Evolutionary conservation across 2,113 vertebrate species (phyloP).

Genomic region (Prionailurus bengalensis): DNA sequence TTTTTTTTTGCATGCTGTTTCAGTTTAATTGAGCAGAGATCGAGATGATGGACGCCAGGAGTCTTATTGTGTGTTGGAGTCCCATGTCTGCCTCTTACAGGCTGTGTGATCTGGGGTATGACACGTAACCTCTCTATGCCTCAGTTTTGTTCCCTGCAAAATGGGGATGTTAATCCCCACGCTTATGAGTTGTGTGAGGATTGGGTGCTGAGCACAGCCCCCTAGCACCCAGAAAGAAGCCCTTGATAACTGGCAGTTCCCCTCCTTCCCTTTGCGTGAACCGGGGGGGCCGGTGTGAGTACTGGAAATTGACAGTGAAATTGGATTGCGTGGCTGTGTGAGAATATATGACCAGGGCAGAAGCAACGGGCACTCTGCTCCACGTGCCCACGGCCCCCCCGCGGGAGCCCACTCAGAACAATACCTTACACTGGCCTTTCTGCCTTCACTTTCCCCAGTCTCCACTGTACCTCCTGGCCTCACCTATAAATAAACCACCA

Average conservation of each 20-base stretch:
- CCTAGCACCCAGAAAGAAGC: background rate
- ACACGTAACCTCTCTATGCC: background rate
- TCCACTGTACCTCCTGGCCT: background rate
- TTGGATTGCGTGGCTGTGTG: background rate
- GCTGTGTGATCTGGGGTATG: background rate
- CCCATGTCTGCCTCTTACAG: background rate
- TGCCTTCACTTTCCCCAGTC: background rate
- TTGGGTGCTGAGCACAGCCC: background rate
- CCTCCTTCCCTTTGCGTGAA: background rate
- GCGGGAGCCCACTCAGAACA: background rate
- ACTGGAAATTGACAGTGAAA: background rate
- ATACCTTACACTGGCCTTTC: too few relatives aligned
- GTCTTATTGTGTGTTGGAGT: background rate
- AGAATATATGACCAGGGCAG: background rate
- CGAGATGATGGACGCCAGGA: background rate
- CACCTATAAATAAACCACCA: background rate
- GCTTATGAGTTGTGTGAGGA: background rate
- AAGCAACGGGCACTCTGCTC: fast-evolving
- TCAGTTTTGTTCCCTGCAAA: background rate
- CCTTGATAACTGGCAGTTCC: fast-evolving
- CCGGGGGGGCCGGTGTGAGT: background rate
- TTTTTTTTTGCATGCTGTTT: background rate
- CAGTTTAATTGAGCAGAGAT: too few relatives aligned
- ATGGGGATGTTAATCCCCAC: background rate
- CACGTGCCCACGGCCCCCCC: fast-evolving